Evolutionary conservation across 2,113 vertebrate genomes (phyloP).

Genomic region (Girardinichthys multiradiatus): DNA sequence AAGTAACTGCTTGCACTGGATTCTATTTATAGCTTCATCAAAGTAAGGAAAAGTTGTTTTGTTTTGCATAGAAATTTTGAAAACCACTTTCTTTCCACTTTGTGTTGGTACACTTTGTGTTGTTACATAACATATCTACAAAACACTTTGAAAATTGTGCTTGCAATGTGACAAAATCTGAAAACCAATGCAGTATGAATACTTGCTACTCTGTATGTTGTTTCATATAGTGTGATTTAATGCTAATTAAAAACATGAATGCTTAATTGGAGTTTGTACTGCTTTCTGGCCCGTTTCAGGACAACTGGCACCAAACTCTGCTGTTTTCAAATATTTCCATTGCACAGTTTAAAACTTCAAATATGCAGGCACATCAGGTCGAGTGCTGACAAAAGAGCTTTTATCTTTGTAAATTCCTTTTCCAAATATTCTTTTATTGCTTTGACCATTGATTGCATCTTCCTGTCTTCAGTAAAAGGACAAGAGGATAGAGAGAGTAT

Average conservation of each 20-base stretch:
- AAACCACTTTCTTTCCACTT: no score
- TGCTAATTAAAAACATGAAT: no score
- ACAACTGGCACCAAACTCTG: conserved; percentile 1
- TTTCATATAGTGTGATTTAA: not conserved
- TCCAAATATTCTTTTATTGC: conserved; percentile 27
- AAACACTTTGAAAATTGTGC: no score
- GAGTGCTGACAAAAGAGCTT: conserved; percentile 56
- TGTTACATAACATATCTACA: no score
- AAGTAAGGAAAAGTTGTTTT: no score
- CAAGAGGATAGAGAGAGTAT: not conserved
- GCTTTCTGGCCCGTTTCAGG: not conserved
- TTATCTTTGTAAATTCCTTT: conserved; percentile 38
- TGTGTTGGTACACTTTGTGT: no score
- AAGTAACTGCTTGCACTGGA: no score
- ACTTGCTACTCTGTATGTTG: not conserved
- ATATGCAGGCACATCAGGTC: not conserved
- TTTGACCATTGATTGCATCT: conserved; percentile 17
- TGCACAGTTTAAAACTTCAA: conserved; percentile 15
- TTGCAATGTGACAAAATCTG: not conserved
- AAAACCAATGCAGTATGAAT: not conserved
- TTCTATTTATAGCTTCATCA: no score
- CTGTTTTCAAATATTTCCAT: conserved; percentile 49
- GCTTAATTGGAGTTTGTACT: not conserved
- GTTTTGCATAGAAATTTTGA: no score
- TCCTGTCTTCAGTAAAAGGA: conserved; percentile 15